Evolutionary conservation across 2,888 invertebrate genomes (phyloP).

Genomic region (Allophyes oxyacanthae): DNA sequence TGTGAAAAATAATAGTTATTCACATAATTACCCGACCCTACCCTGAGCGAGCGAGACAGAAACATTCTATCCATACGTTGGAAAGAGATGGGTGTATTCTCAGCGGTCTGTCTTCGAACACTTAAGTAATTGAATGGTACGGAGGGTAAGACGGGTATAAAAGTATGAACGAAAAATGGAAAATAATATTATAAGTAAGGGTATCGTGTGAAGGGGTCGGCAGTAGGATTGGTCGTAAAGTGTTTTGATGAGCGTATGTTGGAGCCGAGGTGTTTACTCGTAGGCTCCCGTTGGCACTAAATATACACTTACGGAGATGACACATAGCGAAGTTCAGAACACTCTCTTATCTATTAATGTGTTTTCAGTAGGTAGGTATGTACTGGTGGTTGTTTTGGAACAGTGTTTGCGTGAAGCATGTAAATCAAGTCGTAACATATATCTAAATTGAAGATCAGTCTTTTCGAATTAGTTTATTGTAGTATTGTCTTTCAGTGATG

Average conservation of each 20-base stretch:
- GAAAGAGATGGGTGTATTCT: conserved; percentile 70
- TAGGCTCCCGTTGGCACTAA: conserved; percentile 42
- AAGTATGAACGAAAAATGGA: conserved; percentile 79
- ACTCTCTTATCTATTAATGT: conserved; percentile 11
- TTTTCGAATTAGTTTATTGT: neutral
- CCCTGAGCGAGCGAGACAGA: conserved; percentile 65
- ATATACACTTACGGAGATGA: conserved; percentile 38
- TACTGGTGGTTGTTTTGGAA: conserved; percentile 21
- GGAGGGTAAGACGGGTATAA: conserved; percentile 76
- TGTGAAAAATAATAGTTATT: conserved; percentile 87
- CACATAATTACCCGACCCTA: conserved; percentile 84
- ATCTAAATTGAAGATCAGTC: neutral
- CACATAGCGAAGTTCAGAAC: conserved; percentile 34
- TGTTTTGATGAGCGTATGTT: conserved; percentile 53
- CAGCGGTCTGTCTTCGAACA: conserved; percentile 74
- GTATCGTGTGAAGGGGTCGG: conserved; percentile 71
- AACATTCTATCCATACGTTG: conserved; percentile 54
- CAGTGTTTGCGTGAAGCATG: conserved; percentile 8
- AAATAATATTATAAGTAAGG: conserved; percentile 82
- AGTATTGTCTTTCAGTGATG: neutral
- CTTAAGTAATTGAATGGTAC: conserved; percentile 88
- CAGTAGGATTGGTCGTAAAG: conserved; percentile 55
- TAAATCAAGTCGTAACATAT: conserved; percentile 10
- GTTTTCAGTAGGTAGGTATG: conserved; percentile 22
- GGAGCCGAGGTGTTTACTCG: conserved; percentile 49